Conservation (phyloP, 2,797 vertebrate species). For the Meriones psammophilus region DNA sequence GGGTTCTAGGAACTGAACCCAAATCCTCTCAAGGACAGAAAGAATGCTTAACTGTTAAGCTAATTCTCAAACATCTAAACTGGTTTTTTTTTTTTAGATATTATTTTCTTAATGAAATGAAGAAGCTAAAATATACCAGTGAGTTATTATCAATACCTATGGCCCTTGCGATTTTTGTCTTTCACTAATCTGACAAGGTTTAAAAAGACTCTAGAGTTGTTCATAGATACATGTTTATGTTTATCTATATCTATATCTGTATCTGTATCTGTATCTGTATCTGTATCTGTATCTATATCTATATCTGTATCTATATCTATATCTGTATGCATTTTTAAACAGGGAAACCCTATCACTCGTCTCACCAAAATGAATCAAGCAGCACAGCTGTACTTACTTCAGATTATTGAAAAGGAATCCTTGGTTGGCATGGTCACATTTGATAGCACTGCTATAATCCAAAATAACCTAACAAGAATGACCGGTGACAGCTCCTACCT, state of each 20-base stretch:
- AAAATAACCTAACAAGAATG: constrained; percentile 76
- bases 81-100: neutral
- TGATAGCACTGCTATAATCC: neutral
- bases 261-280: neutral
- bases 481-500: constrained; percentile 55
- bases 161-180: neutral
- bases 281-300: too few species aligned
- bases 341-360: neutral
- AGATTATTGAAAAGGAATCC: constrained; percentile 85
- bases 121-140: constrained; percentile 14
- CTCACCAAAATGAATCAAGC: constrained; percentile 82
- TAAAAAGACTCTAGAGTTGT: constrained; percentile 32
- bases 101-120: constrained; percentile 53
- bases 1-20: neutral
- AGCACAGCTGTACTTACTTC: constrained; percentile 84
- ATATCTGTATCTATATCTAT: neutral
- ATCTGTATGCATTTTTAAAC: neutral
- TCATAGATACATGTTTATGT: neutral
- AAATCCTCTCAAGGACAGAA: neutral
- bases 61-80: neutral
- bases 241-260: too few species aligned
- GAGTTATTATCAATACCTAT: constrained; percentile 11
- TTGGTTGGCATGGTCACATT: constrained; percentile 88
- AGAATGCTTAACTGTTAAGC: neutral
- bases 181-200: constrained; percentile 30